Percentiles rank a stretch among this genome's conserved stretches.
These are phyloP conservation scores for Silurus asotus DNA, from an alignment of 2,113 vertebrate genomes.

Conservation along the genomic window DNA sequence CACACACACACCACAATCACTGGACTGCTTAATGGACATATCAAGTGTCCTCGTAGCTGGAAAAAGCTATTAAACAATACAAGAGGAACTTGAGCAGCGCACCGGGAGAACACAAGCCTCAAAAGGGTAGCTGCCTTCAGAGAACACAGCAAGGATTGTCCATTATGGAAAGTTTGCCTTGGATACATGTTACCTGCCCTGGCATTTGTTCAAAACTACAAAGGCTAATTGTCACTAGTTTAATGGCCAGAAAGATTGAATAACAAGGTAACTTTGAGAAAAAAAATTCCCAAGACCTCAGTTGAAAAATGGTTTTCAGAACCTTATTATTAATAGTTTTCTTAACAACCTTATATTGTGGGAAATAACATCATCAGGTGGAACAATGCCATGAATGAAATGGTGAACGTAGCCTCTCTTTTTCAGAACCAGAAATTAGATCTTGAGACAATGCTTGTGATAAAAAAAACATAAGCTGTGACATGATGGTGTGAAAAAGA, in stretches of 20 bases:
- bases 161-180: constrained; percentile 19
- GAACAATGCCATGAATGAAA: neutral
- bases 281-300: neutral
- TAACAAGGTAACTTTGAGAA: constrained; percentile 2
- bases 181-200: constrained; percentile 22
- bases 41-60: constrained; percentile 54
- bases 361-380: neutral
- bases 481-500: neutral
- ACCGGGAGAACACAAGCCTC: constrained; percentile 43
- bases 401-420: neutral
- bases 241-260: constrained; percentile 22
- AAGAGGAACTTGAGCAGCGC: constrained; percentile 41
- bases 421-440: neutral
- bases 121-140: constrained; percentile 32
- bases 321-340: neutral
- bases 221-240: constrained; percentile 6
- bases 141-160: constrained; percentile 22
- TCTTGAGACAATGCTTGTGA: neutral
- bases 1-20: constrained; percentile 47
- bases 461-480: neutral
- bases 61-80: constrained; percentile 57
- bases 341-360: neutral
- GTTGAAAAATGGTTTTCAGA: neutral
- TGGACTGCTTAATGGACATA: constrained; percentile 56
- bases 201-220: constrained; percentile 1